A percentile compares a stretch with the other conserved stretches of the same genome.
Evolutionary conservation across 2,797 vertebrate genomes (phyloP).

Genomic region (Nannoperca australis): DNA sequence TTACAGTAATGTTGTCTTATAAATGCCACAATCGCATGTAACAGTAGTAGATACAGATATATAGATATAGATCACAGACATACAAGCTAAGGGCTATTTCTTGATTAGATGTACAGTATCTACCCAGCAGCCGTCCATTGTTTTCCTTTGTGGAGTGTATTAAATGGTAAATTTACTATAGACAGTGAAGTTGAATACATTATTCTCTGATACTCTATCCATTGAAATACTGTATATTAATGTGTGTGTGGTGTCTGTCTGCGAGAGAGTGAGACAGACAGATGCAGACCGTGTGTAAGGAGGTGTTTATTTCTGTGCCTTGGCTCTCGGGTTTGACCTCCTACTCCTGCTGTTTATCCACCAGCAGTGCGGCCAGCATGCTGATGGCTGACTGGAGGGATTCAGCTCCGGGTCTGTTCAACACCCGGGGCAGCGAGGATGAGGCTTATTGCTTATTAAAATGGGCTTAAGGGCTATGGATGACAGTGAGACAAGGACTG

Average conservation of each 20-base stretch:
- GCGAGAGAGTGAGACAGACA: conserved; percentile 16
- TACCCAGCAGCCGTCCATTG: neutral
- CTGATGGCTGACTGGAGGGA: conserved; percentile 42
- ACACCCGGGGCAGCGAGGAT: conserved; percentile 10
- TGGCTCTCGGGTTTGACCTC: conserved; percentile 3
- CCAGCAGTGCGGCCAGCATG: conserved; percentile 38
- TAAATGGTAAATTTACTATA: neutral
- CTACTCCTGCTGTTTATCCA: conserved; percentile 46
- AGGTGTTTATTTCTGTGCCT: conserved; percentile 41
- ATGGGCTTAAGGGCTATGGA: neutral
- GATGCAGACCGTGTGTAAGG: conserved; percentile 30
- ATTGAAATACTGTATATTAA: conserved; percentile 6
- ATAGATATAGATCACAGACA: conserved; percentile 24
- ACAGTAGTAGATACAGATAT: neutral
- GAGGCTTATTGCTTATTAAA: conserved; percentile 1
- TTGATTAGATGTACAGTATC: neutral
- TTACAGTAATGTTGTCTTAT: conserved; percentile 24
- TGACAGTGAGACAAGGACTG: conserved; percentile 21
- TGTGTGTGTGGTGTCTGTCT: neutral
- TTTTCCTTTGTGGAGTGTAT: neutral
- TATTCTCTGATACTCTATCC: neutral
- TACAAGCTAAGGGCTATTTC: neutral
- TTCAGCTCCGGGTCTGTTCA: conserved; percentile 27
- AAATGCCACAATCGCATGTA: conserved; percentile 14
- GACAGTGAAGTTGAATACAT: neutral